Evolutionary conservation across 2,888 invertebrate genomes (phyloP).

Genomic region (Pachydiplax longipennis): DNA sequence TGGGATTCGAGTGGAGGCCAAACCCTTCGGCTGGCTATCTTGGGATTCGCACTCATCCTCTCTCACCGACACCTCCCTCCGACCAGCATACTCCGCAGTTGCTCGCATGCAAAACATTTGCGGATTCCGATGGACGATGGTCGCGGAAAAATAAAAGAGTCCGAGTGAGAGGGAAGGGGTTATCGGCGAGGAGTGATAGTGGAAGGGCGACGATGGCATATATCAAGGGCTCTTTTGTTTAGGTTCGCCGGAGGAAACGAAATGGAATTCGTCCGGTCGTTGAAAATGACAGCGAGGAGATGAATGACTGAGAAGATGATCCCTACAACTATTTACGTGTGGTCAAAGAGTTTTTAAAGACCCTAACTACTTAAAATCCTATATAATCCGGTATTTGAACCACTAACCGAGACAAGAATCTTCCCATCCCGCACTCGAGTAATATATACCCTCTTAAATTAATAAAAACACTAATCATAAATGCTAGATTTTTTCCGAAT

Average conservation of each 20-base stretch:
- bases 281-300: no score
- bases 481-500: no score
- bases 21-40: conserved; percentile 30
- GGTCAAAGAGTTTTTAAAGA: no score
- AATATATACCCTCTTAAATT: no score
- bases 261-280: not conserved
- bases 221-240: not conserved
- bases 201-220: not conserved
- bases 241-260: not conserved
- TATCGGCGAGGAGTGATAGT: not conserved
- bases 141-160: not conserved
- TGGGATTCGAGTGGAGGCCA: conserved; percentile 39
- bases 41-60: conserved; percentile 39
- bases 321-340: no score
- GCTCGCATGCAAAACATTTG: conserved; percentile 7
- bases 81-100: not conserved
- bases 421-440: no score
- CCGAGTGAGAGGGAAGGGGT: not conserved
- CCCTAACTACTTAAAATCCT: not conserved
- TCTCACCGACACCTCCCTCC: not conserved
- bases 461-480: no score
- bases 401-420: no score
- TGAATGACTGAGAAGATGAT: no score
- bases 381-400: not conserved
- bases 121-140: not conserved